phyloP scores from a whole-genome alignment of 2,888 invertebrate genomes.

The Busseola fusca region DNA sequence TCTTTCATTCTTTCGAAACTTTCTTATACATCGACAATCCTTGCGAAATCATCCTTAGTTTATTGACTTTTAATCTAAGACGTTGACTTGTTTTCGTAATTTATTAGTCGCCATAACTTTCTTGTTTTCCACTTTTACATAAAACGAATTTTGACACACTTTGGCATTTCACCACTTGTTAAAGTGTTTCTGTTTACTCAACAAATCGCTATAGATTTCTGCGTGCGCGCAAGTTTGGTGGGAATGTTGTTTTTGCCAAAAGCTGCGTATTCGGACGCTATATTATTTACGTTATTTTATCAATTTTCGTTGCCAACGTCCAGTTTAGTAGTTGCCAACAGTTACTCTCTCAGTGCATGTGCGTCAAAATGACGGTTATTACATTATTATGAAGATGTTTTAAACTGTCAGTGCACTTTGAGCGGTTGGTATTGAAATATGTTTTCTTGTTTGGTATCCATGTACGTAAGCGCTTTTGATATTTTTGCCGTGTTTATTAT shows the following conservation, averaged over 20 bases:
- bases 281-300: conserved; percentile 63
- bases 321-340: conserved; percentile 53
- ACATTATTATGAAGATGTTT: conserved; percentile 20
- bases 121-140: conserved; percentile 3
- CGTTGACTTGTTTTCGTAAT: not conserved
- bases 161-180: conserved; percentile 30
- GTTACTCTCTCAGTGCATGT: conserved; percentile 41
- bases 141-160: conserved; percentile 31
- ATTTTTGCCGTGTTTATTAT: conserved; percentile 17
- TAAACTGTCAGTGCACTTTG: conserved; percentile 5
- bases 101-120: not conserved
- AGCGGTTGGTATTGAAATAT: conserved; percentile 37
- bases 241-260: conserved; percentile 72
- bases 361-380: conserved; percentile 54
- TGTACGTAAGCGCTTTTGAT: conserved; percentile 35
- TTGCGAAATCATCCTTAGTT: not conserved
- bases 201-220: conserved; percentile 31
- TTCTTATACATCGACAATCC: not conserved
- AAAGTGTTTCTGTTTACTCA: conserved; percentile 35
- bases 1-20: not conserved
- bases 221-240: conserved; percentile 56
- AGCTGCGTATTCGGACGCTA: conserved; percentile 55
- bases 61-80: not conserved
- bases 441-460: conserved; percentile 27
- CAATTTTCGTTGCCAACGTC: conserved; percentile 65